Percentiles rank a stretch among this genome's conserved stretches.
These are phyloP conservation scores for Euphydryas editha DNA, from an alignment of 2,888 invertebrate species.

Conservation along the genomic window DNA sequence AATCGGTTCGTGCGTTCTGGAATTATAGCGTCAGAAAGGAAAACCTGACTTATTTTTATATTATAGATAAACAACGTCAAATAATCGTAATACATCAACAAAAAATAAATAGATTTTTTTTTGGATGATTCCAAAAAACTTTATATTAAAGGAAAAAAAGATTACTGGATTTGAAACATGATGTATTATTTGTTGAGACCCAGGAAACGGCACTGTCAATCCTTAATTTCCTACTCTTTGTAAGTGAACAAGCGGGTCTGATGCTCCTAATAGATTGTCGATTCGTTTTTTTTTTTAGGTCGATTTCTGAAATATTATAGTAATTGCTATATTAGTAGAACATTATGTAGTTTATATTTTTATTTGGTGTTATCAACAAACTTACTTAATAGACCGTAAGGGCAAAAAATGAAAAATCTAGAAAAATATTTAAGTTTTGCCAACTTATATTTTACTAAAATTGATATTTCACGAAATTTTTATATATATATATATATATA, in stretches of 20 bases:
- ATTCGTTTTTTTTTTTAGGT: conserved; percentile 2
- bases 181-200: neutral
- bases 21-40: too few species aligned
- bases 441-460: too few species aligned
- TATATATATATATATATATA: too few species aligned
- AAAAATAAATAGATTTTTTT: too few species aligned
- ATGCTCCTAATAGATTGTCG: conserved; percentile 11
- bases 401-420: too few species aligned
- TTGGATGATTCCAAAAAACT: neutral
- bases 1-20: too few species aligned
- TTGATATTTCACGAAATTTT: too few species aligned
- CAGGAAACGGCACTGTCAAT: neutral
- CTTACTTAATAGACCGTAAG: too few species aligned
- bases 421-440: too few species aligned
- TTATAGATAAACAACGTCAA: too few species aligned
- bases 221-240: conserved; percentile 14
- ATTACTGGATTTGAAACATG: neutral
- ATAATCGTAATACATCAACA: neutral
- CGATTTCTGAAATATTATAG: neutral
- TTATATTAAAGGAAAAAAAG: neutral
- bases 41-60: too few species aligned
- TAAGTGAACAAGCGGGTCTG: conserved; percentile 20
- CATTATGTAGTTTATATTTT: neutral
- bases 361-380: neutral
- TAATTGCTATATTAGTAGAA: neutral